Percentiles rank a stretch among this genome's conserved stretches.
Evolutionary conservation across 2,888 invertebrate species (phyloP).

Genomic region (Homarus gammarus): DNA sequence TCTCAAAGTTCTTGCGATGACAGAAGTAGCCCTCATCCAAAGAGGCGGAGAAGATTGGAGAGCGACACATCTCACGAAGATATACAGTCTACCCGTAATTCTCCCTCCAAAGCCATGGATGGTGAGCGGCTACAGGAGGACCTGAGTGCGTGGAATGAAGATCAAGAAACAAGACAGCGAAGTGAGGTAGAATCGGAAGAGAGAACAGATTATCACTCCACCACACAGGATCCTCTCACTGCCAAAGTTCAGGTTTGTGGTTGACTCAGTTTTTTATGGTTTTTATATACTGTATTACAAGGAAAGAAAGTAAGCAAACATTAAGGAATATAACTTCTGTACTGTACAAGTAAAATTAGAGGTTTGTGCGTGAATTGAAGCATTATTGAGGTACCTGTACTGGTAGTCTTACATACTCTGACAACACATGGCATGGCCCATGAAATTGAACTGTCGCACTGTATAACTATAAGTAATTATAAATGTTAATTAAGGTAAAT

Average conservation of each 20-base stretch:
- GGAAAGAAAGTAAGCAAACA: no score
- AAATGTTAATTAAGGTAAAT: no score
- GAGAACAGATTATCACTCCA: neutral
- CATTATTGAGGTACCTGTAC: neutral
- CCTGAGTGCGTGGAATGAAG: slow-evolving; percentile 16
- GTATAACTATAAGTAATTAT: no score
- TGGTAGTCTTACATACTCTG: no score
- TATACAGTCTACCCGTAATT: slow-evolving; percentile 14
- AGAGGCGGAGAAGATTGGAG: slow-evolving; percentile 51
- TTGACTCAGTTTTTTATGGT: neutral
- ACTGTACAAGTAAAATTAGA: no score
- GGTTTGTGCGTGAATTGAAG: neutral
- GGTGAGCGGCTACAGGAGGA: neutral
- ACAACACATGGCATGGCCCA: no score
- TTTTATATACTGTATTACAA: neutral
- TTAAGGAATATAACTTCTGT: no score
- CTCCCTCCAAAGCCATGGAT: slow-evolving; percentile 11
- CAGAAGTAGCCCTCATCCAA: slow-evolving; percentile 61
- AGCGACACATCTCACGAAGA: slow-evolving; percentile 24
- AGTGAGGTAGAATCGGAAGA: neutral
- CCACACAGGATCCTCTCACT: slow-evolving; percentile 33
- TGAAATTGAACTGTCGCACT: no score
- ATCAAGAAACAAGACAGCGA: slow-evolving; percentile 4
- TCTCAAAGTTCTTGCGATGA: slow-evolving; percentile 38
- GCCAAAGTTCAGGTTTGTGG: slow-evolving; percentile 43